A percentile compares a stretch with the other conserved stretches of the same genome.
Evolutionary conservation across 1,140 invertebrate genomes (phyloP).

Genomic region (Leptopilina clavipes): DNA sequence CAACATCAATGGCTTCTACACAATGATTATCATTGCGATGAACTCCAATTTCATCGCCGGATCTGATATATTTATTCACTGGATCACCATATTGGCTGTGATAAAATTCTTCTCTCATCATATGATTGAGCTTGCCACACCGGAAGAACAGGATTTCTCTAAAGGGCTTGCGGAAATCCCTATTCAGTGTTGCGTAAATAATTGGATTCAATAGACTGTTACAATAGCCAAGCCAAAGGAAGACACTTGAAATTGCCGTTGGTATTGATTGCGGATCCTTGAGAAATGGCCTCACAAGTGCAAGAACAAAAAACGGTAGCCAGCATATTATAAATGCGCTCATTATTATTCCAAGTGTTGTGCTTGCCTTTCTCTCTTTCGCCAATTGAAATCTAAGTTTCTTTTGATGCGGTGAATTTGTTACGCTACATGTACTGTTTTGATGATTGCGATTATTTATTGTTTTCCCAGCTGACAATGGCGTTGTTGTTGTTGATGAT

Average conservation of each 20-base stretch:
- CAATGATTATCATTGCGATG: conserved; percentile 56
- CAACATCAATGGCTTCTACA: conserved; percentile 42
- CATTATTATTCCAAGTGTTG: conserved; percentile 98
- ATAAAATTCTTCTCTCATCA: conserved; percentile 95
- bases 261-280: conserved; percentile 78
- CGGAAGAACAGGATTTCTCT: conserved; percentile 92
- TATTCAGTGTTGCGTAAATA: conserved; percentile 93
- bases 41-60: conserved; percentile 58
- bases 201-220: conserved; percentile 95
- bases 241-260: conserved; percentile 77
- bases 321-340: conserved; percentile 97
- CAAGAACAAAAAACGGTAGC: conserved; percentile 97
- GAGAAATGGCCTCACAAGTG: conserved; percentile 89
- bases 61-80: conserved; percentile 69
- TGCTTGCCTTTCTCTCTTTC: conserved; percentile 95
- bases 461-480: conserved; percentile 61
- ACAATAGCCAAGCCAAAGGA: conserved; percentile 94
- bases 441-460: conserved; percentile 67
- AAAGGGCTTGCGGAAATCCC: conserved; percentile 95
- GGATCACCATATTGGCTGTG: conserved; percentile 93
- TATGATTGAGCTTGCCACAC: conserved; percentile 90
- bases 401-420: conserved; percentile 78
- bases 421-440: conserved; percentile 72
- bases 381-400: conserved; percentile 87
- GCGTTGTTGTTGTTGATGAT: conserved; percentile 53